Conservation (phyloP, 2,797 vertebrate species). For the Thalassophryne amazonica region DNA sequence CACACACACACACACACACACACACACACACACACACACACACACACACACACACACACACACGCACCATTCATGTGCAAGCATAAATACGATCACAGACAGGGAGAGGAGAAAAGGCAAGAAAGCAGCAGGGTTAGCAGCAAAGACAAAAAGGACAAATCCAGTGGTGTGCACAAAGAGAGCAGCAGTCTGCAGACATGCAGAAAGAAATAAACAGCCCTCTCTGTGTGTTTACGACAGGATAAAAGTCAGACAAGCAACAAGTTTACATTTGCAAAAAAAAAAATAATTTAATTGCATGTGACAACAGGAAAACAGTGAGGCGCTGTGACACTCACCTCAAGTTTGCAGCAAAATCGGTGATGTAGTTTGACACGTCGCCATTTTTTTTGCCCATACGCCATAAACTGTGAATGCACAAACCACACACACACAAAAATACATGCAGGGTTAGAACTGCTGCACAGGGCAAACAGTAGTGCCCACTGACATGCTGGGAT, state of each 20-base stretch:
- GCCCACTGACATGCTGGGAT: slow-evolving; percentile 14
- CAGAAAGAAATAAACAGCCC: slow-evolving; percentile 13
- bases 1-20: slow-evolving; percentile 18
- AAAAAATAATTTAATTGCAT: background rate
- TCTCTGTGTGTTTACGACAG: background rate
- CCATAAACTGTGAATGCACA: slow-evolving; percentile 80
- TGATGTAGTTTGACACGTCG: slow-evolving; percentile 82
- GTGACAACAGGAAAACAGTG: background rate
- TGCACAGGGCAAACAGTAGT: slow-evolving; percentile 27
- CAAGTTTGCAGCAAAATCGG: slow-evolving; percentile 82
- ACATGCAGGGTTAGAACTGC: slow-evolving; percentile 61
- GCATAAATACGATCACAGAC: slow-evolving; percentile 50
- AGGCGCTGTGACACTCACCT: slow-evolving; percentile 70
- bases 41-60: slow-evolving; percentile 14
- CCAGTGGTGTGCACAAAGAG: slow-evolving; percentile 20
- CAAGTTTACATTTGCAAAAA: background rate
- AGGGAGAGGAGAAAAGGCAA: slow-evolving; percentile 57
- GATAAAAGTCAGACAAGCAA: background rate
- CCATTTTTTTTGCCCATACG: slow-evolving; percentile 83
- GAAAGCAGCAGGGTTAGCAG: slow-evolving; percentile 65
- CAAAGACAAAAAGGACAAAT: slow-evolving; percentile 51
- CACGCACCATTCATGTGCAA: slow-evolving; percentile 25
- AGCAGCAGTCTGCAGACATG: slow-evolving; percentile 21
- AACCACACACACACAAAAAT: slow-evolving; percentile 58
- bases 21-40: slow-evolving; percentile 9